Evolutionary conservation across 2,797 vertebrate species (phyloP).

Genomic region (Salarias fasciatus): DNA sequence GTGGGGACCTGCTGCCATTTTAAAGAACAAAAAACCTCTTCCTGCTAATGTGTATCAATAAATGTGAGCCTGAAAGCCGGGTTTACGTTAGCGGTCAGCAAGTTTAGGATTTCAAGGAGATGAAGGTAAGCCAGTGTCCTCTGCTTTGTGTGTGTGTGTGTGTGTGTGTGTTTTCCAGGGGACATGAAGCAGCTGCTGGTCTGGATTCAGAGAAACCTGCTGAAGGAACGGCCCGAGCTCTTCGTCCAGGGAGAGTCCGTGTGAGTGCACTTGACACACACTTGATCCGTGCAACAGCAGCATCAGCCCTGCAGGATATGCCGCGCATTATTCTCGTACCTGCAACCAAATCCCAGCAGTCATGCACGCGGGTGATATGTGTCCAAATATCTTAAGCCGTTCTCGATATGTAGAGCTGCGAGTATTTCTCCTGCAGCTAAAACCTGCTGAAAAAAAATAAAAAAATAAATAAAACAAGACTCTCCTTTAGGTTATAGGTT

Average conservation of each 20-base stretch:
- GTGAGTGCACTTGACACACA: constrained; percentile 85
- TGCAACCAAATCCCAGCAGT: no score
- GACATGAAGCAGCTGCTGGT: constrained; percentile 93
- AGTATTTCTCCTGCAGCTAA: no score
- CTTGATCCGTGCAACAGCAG: constrained; percentile 40
- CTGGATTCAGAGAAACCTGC: constrained; percentile 94
- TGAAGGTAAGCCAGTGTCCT: neutral
- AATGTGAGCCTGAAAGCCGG: constrained; percentile 3
- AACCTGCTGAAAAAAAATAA: no score
- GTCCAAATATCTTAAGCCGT: neutral
- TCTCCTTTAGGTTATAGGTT: constrained; percentile 48
- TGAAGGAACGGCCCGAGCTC: constrained; percentile 94
- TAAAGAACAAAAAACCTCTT: neutral
- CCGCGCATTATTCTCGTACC: neutral
- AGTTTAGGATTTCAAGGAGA: neutral
- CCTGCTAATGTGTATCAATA: neutral
- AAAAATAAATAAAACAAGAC: constrained; percentile 4
- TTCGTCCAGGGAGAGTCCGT: constrained; percentile 96
- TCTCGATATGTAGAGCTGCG: neutral
- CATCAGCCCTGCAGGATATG: neutral
- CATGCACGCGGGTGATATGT: neutral
- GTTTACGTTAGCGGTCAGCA: neutral
- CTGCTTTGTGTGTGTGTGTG: no score
- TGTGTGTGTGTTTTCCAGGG: constrained; percentile 83
- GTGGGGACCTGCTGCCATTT: neutral